These are phyloP conservation scores for Procambarus clarkii DNA, from an alignment of 1,140 invertebrate genomes.

Conservation along the genomic window DNA sequence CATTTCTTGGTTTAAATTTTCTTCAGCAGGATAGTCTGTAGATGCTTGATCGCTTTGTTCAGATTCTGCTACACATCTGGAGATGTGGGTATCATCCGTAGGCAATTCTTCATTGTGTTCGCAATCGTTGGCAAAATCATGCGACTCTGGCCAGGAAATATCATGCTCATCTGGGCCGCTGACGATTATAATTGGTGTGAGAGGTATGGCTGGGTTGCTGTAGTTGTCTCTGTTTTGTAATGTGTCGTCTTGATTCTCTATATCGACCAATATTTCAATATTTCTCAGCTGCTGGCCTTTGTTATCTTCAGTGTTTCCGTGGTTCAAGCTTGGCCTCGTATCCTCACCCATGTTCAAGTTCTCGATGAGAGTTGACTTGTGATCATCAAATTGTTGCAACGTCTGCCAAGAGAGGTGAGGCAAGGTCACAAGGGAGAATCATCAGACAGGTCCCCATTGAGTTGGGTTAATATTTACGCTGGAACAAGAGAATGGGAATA, in stretches of 20 bases:
- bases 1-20: not conserved
- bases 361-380: not conserved
- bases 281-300: not conserved
- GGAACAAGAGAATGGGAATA: conserved; percentile 45
- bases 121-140: not conserved
- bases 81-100: not conserved
- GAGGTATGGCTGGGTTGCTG: not conserved
- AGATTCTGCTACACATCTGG: not conserved
- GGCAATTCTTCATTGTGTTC: not conserved
- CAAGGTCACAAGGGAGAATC: conserved; percentile 42
- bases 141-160: too few species aligned
- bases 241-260: not conserved
- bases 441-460: conserved; percentile 34
- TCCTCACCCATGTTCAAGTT: not conserved
- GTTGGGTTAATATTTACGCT: conserved; percentile 49
- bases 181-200: not conserved
- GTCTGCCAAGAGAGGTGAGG: conserved; percentile 67
- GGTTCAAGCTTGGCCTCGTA: not conserved
- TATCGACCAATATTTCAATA: not conserved
- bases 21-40: not conserved
- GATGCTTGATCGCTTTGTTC: not conserved
- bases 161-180: not conserved
- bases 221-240: not conserved
- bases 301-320: not conserved
- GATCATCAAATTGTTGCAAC: conserved; percentile 22